Percentiles rank a stretch among this genome's conserved stretches.
Conservation (phyloP, 2,113 vertebrate species). For the rabbit (Oryctolagus cuniculus) region mOryCun1.1 NC_091438.1:118059001-118059500, state of each 20-base stretch:
- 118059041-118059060: not conserved
- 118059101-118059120: not conserved
- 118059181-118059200: not conserved
- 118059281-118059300: too few species aligned
- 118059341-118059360: too few species aligned
- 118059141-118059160: not conserved
- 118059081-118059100: not conserved
- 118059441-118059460: not conserved
- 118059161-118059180: not conserved
- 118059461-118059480: not conserved
- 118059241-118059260: not conserved
- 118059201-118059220: not conserved
- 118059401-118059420: not conserved
- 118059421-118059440: slow-evolving; percentile 27
- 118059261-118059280: not conserved
- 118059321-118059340: too few species aligned
- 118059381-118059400: not conserved
- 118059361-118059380: not conserved
- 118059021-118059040: not conserved
- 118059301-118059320: too few species aligned
- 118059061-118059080: not conserved
- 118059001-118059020: not conserved
- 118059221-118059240: not conserved
- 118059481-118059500: not conserved
- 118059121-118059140: not conserved